Evolutionary conservation across 1,140 invertebrate genomes (phyloP).

Genomic region (Mactra quadrangularis): DNA sequence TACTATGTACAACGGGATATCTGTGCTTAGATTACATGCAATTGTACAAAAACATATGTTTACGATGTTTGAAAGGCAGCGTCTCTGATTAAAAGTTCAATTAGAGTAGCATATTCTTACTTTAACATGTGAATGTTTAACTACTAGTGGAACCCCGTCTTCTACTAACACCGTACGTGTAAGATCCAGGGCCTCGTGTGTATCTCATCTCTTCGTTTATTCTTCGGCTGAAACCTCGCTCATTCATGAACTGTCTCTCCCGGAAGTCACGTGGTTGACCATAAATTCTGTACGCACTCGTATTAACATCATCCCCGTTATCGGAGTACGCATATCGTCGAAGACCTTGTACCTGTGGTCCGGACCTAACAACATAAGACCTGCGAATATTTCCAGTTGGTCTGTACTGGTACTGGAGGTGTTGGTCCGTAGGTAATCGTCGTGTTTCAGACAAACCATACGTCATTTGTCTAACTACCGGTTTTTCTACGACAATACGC

Average conservation of each 20-base stretch:
- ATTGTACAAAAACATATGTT: too few relatives aligned
- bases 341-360: not conserved
- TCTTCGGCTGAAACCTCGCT: slow-evolving; percentile 64
- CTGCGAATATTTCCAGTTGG: slow-evolving; percentile 11
- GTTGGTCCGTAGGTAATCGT: slow-evolving; percentile 24
- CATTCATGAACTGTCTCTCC: slow-evolving; percentile 71
- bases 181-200: slow-evolving; percentile 6
- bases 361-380: slow-evolving; percentile 37
- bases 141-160: slow-evolving; percentile 24
- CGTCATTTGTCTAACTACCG: slow-evolving; percentile 23
- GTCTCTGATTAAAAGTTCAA: too few relatives aligned
- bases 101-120: too few relatives aligned
- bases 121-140: too few relatives aligned
- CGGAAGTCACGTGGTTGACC: slow-evolving; percentile 66
- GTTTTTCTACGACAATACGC: slow-evolving; percentile 36
- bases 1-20: too few relatives aligned
- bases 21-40: too few relatives aligned
- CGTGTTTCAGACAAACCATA: slow-evolving; percentile 53
- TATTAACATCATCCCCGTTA: slow-evolving; percentile 16
- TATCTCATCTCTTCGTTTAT: slow-evolving; percentile 28
- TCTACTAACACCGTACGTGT: slow-evolving; percentile 22
- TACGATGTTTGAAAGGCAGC: too few relatives aligned
- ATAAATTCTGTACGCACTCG: slow-evolving; percentile 33
- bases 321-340: slow-evolving; percentile 14
- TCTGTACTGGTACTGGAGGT: slow-evolving; percentile 17